phyloP scores from a whole-genome alignment of 2,797 vertebrate genomes.

The Toxotes lorentzi region DNA sequence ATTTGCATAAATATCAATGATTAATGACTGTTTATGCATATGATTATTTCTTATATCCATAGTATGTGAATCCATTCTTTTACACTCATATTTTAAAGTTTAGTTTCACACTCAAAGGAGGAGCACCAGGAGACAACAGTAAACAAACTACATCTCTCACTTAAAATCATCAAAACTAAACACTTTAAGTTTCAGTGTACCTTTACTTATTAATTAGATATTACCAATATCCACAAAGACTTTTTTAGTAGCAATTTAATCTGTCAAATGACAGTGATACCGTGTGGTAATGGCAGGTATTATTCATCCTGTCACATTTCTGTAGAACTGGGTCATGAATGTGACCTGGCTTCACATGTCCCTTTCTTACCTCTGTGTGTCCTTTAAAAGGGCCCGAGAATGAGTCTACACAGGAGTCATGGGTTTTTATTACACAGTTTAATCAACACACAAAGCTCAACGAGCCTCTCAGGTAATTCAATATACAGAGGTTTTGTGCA shows the following conservation, averaged over 20 bases:
- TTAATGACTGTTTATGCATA: not conserved
- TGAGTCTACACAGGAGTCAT: constrained; percentile 74
- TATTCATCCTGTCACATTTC: not conserved
- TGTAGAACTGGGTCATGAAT: not conserved
- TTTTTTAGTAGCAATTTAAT: not conserved
- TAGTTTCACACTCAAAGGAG: not conserved
- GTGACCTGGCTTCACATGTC: constrained; percentile 14
- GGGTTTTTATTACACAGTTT: constrained; percentile 99
- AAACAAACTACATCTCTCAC: not conserved
- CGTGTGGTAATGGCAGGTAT: not conserved
- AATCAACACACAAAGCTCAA: constrained; percentile 99
- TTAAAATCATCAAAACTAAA: not conserved
- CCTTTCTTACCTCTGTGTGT: not conserved
- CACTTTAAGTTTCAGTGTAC: not conserved
- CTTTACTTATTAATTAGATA: not conserved
- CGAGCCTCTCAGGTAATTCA: constrained; percentile 99
- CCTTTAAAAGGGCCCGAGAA: constrained; percentile 41
- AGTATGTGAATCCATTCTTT: not conserved
- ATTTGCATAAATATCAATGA: not conserved
- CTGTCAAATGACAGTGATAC: not conserved
- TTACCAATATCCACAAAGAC: not conserved
- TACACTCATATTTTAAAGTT: not conserved
- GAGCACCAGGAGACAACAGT: not conserved
- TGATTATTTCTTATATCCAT: too few relatives aligned
- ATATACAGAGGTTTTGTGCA: constrained; percentile 99